phyloP scores from a whole-genome alignment of 2,888 invertebrate species.

The Sinelater perroti region DNA sequence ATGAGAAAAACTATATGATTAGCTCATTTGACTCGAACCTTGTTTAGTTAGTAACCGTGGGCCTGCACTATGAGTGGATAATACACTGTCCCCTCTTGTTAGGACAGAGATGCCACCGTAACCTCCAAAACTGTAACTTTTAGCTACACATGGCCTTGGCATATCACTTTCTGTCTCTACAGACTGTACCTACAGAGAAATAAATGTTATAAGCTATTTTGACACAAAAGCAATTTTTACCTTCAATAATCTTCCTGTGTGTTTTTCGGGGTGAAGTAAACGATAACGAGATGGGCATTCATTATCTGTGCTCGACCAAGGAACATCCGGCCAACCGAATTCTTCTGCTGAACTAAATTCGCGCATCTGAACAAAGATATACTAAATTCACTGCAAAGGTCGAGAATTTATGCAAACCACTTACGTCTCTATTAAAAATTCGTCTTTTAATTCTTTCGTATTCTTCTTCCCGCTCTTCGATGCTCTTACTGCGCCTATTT shows the following conservation, averaged over 20 bases:
- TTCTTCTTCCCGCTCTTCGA: constrained; percentile 91
- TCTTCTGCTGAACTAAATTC: constrained; percentile 63
- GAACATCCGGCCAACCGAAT: constrained; percentile 61
- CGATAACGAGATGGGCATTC: constrained; percentile 58
- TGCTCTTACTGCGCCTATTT: constrained; percentile 79
- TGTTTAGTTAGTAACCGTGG: constrained; percentile 78
- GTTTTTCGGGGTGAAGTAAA: constrained; percentile 61
- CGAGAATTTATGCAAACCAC: constrained; percentile 13
- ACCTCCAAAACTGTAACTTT: constrained; percentile 90
- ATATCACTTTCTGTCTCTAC: constrained; percentile 62
- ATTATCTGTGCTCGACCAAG: constrained; percentile 67
- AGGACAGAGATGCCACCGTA: constrained; percentile 69
- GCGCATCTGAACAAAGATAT: constrained; percentile 49
- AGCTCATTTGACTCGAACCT: constrained; percentile 61
- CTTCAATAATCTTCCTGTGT: constrained; percentile 63
- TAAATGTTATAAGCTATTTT: no score
- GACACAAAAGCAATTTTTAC: no score
- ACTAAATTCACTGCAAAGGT: not conserved
- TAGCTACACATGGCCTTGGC: constrained; percentile 70
- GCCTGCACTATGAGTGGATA: constrained; percentile 71
- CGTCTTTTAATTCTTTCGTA: constrained; percentile 86
- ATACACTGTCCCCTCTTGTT: constrained; percentile 70
- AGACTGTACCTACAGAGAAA: constrained; percentile 66
- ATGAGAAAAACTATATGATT: no score
- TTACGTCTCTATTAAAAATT: constrained; percentile 74